phyloP scores from a whole-genome alignment of 2,888 invertebrate genomes.

The Heliconius erato region DNA sequence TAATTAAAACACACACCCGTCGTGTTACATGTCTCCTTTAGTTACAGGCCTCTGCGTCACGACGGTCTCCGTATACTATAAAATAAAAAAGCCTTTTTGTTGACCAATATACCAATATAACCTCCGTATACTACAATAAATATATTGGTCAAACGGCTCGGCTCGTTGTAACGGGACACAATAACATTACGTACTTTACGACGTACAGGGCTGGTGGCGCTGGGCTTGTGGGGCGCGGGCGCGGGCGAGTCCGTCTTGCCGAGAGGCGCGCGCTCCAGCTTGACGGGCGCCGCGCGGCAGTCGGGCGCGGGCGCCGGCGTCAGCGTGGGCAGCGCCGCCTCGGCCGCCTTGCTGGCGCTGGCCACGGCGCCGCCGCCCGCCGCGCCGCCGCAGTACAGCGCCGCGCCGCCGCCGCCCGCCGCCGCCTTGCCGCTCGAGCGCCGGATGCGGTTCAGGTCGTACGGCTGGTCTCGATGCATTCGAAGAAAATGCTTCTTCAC shows the following conservation, averaged over 20 bases:
- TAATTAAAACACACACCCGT: no score
- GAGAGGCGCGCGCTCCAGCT: conserved; percentile 75
- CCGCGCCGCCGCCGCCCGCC: conserved; percentile 49
- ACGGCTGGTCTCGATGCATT: conserved; percentile 96
- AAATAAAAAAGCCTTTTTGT: no score
- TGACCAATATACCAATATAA: no score
- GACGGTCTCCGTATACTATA: no score
- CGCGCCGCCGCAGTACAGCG: conserved; percentile 62
- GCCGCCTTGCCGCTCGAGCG: conserved; percentile 85
- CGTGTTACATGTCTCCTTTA: no score
- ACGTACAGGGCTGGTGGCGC: conserved; percentile 88
- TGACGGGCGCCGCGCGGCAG: conserved; percentile 63
- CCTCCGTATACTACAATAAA: no score
- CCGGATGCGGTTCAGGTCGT: conserved; percentile 93
- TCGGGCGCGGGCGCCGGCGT: conserved; percentile 54
- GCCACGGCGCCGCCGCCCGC: conserved; percentile 64
- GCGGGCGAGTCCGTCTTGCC: conserved; percentile 67
- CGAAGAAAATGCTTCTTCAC: conserved; percentile 97
- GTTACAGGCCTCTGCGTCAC: no score
- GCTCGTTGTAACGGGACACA: neutral
- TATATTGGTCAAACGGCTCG: neutral
- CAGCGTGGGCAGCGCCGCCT: conserved; percentile 56
- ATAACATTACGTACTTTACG: conserved; percentile 67
- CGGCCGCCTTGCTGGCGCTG: conserved; percentile 56
- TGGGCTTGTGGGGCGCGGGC: conserved; percentile 61